Evolutionary conservation across 2,888 invertebrate species (phyloP), one percentile per base, ranked within the genome.

Genomic region (Eupithecia pulchellata): DNA sequence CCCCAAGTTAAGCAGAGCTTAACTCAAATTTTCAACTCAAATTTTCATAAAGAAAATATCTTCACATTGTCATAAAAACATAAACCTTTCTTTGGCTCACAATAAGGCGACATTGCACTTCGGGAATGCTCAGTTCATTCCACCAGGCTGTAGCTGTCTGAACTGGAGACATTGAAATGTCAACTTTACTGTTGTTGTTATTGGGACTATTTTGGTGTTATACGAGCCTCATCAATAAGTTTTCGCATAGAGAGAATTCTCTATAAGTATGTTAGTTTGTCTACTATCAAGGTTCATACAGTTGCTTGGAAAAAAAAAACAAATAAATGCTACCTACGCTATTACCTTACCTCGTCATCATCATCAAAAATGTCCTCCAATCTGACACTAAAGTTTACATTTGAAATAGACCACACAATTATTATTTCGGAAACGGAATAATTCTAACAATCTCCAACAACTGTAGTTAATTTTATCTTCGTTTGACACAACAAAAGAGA

Each of bases 101-200:
- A 64, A 65, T 57, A 55, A 34, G 36, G 11, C 55, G 57, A 27
- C 55, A 62, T 36, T 55, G 62, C 68, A 68, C 68, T 17, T 55
- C 42, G 47, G 60, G 62, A 68, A 55, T 68, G 62, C 62, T 68
- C 68, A 20, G 42, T 34, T 62, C 62, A 36, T 42, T 42, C 42
- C 64, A 30, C 20, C 47, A 11, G 36, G 29, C 32, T 58, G 9
- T 61, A 34, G 20, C 61, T 34, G 8, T 60, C 17, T 11, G 32
- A 30, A 60, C 32, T 17, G 29, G n/a, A 17, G 20, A 5, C 34
- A 14, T 0, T 4, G 32, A 5, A 61, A 32, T n/a, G 20, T 34
- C 6, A 32, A 36, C 25, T 20, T 34, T 61, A 61, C 36, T 11
- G 4, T 25, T 30, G 14, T 20, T 20, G 11, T 11, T 1, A 13